Evolutionary conservation across 2,797 vertebrate genomes (phyloP).

Genomic region (Helostoma temminkii): DNA sequence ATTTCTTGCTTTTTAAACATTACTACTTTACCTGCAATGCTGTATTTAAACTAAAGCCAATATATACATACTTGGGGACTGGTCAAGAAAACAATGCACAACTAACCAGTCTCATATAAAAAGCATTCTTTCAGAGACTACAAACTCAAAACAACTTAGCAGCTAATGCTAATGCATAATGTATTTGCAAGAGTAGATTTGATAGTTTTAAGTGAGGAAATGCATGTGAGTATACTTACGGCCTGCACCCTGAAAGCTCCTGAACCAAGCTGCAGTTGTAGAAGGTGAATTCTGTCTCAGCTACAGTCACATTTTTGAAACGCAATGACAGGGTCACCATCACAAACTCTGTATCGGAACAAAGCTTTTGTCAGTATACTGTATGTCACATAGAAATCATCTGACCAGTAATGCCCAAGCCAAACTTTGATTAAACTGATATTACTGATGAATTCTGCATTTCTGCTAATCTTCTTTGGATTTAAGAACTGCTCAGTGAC

Average conservation of each 20-base stretch:
- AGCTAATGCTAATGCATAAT: background rate
- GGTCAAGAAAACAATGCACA: background rate
- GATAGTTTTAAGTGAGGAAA: background rate
- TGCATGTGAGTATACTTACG: slow-evolving; percentile 85
- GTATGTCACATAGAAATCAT: background rate
- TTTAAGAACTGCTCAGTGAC: too few species aligned
- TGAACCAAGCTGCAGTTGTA: slow-evolving; percentile 93
- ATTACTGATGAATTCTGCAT: background rate
- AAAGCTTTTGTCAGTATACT: background rate
- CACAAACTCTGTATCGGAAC: slow-evolving; percentile 87
- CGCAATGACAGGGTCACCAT: slow-evolving; percentile 89
- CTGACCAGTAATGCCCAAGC: background rate
- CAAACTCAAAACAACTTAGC: background rate
- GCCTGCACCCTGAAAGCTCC: slow-evolving; percentile 87
- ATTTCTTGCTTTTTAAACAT: background rate
- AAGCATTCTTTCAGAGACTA: background rate
- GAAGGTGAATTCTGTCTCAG: slow-evolving; percentile 90
- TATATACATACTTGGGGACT: background rate
- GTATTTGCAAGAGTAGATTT: background rate
- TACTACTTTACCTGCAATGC: background rate
- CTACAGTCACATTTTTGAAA: slow-evolving; percentile 89
- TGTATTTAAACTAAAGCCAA: background rate
- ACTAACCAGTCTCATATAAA: background rate
- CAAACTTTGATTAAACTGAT: background rate
- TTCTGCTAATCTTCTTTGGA: too few species aligned